Base-by-base conservation (phyloP, 2,113 vertebrate genomes). In the Cheirogaleus medius region DNA sequence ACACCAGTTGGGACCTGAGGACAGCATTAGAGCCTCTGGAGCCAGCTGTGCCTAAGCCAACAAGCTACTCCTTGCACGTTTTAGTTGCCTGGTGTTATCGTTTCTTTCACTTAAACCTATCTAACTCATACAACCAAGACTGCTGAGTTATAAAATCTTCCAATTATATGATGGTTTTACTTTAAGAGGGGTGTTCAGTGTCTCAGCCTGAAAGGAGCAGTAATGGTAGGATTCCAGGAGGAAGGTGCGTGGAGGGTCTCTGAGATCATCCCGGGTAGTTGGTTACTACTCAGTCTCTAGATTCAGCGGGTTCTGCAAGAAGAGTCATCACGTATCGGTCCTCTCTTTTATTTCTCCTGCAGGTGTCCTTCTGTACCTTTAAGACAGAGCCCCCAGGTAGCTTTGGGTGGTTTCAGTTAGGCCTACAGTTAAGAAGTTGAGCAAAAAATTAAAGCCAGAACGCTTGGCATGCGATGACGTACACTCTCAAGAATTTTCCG, bases 361-460 rank as follows among this genome's bases (percentile, higher is more conserved):
- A 42, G 56, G 63, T 83, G 90, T 80, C 83, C 74, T 49, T 78
- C 94, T 96, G 69, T 76, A 32, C 54, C 97, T 97, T 96, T 89
- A 93, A 94, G 82, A 77, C 8, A 27, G 47, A 87, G 17, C 2
- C 12, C 37, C 37, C 49, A 20, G 23, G 25, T 15, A 83, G 63
- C 73, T 76, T 92, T 49, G 77, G 6, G 17, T 97, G 97, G 73
- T 96, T 97, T 96, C 96, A 93, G 60, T 97, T 93, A 97, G 47
- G 77, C 68, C 63, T 71, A 21, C 39, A n/a, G 87, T 39, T 27
- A 54, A 87, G 84, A 96, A 78, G 56, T 18, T 15, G 85, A 85
- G 90, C 54, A 76, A 74, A 90, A 87, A 78, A 77, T 80, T 56
- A 96, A 74, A 93, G 91, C 82, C 96, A 89, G 77, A 68, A 25